Evolutionary conservation across 2,113 vertebrate species (phyloP).

Genomic region (Brachypodius melanocephalos): DNA sequence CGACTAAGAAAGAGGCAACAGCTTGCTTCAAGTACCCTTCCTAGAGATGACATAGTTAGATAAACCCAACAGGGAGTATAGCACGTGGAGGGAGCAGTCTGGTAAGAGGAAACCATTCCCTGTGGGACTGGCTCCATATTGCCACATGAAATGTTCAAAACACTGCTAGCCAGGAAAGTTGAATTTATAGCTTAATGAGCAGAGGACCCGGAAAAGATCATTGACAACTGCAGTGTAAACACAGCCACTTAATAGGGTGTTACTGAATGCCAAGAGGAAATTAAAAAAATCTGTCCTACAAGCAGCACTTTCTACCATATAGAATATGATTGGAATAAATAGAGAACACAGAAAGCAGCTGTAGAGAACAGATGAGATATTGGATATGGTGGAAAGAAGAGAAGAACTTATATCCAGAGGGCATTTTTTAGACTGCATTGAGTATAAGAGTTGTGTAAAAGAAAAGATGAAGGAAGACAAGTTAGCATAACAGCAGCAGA

Average conservation of each 20-base stretch:
- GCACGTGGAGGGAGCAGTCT: constrained; percentile 58
- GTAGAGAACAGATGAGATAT: constrained; percentile 27
- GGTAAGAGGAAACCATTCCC: constrained; percentile 56
- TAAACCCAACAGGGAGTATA: constrained; percentile 36
- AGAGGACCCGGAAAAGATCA: constrained; percentile 62
- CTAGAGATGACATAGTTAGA: constrained; percentile 54
- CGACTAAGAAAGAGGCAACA: constrained; percentile 46
- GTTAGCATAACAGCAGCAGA: constrained; percentile 38
- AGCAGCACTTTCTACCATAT: constrained; percentile 13
- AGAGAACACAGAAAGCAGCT: constrained; percentile 14
- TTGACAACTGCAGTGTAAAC: constrained; percentile 61
- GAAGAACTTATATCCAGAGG: constrained; percentile 4
- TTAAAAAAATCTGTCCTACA: constrained; percentile 57
- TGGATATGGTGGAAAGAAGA: constrained; percentile 9
- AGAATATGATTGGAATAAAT: constrained; percentile 8
- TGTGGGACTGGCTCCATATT: constrained; percentile 49
- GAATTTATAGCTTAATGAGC: constrained; percentile 64
- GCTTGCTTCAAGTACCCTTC: constrained; percentile 59
- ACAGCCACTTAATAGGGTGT: constrained; percentile 46
- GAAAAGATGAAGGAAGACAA: constrained; percentile 22
- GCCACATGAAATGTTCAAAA: constrained; percentile 53
- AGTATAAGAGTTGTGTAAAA: not conserved
- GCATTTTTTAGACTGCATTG: not conserved
- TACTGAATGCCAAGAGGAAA: constrained; percentile 41
- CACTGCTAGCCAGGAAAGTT: constrained; percentile 54